These are phyloP conservation scores for Brachylomia viminalis DNA, from an alignment of 2,888 invertebrate genomes.

Conservation along the genomic window DNA sequence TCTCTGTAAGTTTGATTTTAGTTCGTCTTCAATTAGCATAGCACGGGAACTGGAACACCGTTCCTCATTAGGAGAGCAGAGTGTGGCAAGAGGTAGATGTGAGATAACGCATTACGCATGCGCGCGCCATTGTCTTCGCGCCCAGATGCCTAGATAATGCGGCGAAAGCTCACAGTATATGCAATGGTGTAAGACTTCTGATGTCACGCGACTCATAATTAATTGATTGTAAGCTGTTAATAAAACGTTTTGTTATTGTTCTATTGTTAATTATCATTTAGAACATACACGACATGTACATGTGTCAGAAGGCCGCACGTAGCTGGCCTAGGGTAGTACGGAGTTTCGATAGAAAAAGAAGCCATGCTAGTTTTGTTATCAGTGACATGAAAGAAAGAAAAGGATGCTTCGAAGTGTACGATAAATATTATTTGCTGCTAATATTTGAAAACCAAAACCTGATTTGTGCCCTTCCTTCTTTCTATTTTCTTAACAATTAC, in stretches of 20 bases:
- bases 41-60: constrained; percentile 82
- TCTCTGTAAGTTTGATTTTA: constrained; percentile 68
- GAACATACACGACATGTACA: background rate
- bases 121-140: constrained; percentile 87
- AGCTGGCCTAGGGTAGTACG: background rate
- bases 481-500: no score
- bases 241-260: constrained; percentile 41
- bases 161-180: constrained; percentile 80
- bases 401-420: no score
- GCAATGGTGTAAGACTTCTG: constrained; percentile 78
- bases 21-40: constrained; percentile 81
- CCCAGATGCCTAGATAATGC: constrained; percentile 80
- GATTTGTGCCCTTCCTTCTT: background rate
- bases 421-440: no score
- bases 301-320: background rate
- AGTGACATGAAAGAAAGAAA: no score
- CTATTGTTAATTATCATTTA: constrained; percentile 36
- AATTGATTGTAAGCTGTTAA: constrained; percentile 29
- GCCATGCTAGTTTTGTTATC: background rate
- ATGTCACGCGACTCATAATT: constrained; percentile 70
- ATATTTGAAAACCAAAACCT: no score
- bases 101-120: constrained; percentile 90
- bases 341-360: background rate
- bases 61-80: constrained; percentile 88
- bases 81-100: constrained; percentile 88